These are phyloP conservation scores for Clarias batrachus DNA, from an alignment of 2,113 vertebrate genomes.

Conservation along the genomic window DNA sequence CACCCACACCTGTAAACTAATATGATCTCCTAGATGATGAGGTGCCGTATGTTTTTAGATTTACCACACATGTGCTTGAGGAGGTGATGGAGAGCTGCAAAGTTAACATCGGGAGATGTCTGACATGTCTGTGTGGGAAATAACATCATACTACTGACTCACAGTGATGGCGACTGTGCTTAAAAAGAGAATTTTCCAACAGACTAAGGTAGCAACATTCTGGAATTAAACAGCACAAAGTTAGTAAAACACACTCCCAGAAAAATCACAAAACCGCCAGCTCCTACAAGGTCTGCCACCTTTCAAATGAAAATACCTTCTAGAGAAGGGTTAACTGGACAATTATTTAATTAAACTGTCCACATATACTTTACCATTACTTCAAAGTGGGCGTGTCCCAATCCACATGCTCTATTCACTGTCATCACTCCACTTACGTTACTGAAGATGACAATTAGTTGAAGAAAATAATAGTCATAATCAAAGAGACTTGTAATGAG, in stretches of 20 bases:
- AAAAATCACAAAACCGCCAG: no score
- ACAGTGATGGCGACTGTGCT: no score
- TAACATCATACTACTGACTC: neutral
- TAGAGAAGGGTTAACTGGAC: neutral
- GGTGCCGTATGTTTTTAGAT: no score
- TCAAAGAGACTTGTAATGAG: no score
- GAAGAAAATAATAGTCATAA: no score
- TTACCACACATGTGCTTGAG: neutral
- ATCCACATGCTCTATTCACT: neutral
- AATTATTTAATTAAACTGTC: neutral
- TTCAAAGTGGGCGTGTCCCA: neutral
- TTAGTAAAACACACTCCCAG: no score
- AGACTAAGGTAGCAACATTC: no score
- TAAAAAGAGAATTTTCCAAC: no score
- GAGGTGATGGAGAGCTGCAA: neutral
- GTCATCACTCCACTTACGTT: neutral
- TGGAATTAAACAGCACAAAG: no score
- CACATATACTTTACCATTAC: neutral
- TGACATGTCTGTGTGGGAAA: neutral
- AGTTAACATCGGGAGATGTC: neutral
- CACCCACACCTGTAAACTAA: neutral
- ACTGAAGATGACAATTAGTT: neutral
- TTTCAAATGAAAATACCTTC: neutral
- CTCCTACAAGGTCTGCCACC: no score
- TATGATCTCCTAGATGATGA: no score